Percentiles rank a stretch among this genome's conserved stretches.
Evolutionary conservation across 2,113 vertebrate genomes (phyloP).

Genomic region (Pholis gunnellus): DNA sequence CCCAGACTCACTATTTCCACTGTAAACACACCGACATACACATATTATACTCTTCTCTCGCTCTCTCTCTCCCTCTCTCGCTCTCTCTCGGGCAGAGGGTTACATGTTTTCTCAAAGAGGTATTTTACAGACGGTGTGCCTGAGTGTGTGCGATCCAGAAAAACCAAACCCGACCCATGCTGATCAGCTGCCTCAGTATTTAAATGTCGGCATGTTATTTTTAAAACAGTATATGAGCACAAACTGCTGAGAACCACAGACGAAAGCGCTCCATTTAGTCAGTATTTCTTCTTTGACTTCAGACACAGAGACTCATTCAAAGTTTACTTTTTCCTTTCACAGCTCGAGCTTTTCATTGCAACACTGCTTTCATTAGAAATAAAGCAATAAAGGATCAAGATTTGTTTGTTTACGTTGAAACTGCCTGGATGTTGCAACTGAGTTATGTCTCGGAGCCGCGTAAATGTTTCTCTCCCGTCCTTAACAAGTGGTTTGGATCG

Average conservation of each 20-base stretch:
- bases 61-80: conserved; percentile 41
- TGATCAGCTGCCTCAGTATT: conserved; percentile 38
- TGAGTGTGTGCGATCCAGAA: conserved; percentile 42
- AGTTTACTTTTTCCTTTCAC: background rate
- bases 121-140: conserved; percentile 9
- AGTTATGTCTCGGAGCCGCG: conserved; percentile 45
- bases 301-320: background rate
- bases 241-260: background rate
- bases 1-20: conserved; percentile 93
- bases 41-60: conserved; percentile 67
- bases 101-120: conserved; percentile 44
- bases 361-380: conserved; percentile 17
- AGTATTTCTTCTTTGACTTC: conserved; percentile 5
- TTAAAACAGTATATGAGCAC: conserved; percentile 10
- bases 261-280: background rate
- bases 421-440: conserved; percentile 17
- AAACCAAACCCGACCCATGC: conserved; percentile 23
- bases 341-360: conserved; percentile 16
- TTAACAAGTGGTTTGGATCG: conserved; percentile 63
- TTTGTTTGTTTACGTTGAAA: conserved; percentile 47
- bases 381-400: conserved; percentile 18
- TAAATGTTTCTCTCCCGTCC: conserved; percentile 60
- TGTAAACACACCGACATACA: conserved; percentile 83
- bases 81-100: conserved; percentile 29
- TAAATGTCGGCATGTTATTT: conserved; percentile 16